A percentile compares a stretch with the other conserved stretches of the same genome.
Conservation (phyloP, 2,888 invertebrate genomes). For the Ashinkailepas kermadecensis region DNA sequence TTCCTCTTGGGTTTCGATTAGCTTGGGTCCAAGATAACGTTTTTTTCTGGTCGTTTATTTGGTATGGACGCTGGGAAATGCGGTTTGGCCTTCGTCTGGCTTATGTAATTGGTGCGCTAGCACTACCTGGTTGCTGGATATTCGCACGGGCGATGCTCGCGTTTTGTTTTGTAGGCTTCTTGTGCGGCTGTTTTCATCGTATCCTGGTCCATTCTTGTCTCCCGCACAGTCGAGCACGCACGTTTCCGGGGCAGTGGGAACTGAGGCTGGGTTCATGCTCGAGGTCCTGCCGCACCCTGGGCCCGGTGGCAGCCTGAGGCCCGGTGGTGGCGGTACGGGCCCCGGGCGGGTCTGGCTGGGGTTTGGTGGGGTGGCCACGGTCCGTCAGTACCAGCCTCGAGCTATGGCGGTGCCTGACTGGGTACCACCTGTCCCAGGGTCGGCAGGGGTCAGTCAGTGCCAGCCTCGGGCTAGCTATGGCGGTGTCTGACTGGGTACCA, state of each 20-base stretch:
- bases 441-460: too few relatives aligned
- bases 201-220: neutral
- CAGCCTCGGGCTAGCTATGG: too few relatives aligned
- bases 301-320: neutral
- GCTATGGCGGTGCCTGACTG: too few relatives aligned
- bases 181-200: neutral
- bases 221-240: neutral
- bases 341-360: too few relatives aligned
- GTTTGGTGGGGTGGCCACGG: too few relatives aligned
- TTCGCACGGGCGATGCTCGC: neutral
- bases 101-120: neutral
- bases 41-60: constrained; percentile 1
- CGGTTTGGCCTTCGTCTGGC: neutral
- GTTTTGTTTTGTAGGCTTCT: constrained; percentile 16
- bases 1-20: too few relatives aligned
- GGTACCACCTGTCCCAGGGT: too few relatives aligned
- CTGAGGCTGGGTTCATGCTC: neutral
- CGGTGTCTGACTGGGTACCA: too few relatives aligned
- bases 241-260: neutral
- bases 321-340: neutral
- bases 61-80: neutral
- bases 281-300: neutral
- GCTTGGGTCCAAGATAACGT: constrained; percentile 15
- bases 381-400: too few relatives aligned
- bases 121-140: neutral